These are phyloP conservation scores for Axis porcinus DNA, from an alignment of 2,113 vertebrate species.

Conservation along the genomic window DNA sequence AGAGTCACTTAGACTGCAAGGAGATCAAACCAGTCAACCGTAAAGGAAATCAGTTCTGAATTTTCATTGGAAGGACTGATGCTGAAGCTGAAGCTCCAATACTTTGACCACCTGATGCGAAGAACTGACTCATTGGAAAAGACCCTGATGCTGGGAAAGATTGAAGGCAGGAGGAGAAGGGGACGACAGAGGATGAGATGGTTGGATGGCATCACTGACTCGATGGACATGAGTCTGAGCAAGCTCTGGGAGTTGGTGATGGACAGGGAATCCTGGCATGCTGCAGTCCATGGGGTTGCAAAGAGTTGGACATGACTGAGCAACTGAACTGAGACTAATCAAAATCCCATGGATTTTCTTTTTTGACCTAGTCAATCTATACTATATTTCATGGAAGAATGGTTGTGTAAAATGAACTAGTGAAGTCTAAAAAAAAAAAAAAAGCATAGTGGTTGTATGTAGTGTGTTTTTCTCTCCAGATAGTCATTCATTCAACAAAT, in stretches of 20 bases:
- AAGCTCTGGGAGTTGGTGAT: not conserved
- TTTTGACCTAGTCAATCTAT: not conserved
- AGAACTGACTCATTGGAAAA: not conserved
- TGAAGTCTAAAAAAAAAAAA: not conserved
- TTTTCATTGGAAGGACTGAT: not conserved
- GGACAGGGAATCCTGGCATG: not conserved
- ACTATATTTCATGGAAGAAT: not conserved
- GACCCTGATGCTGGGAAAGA: not conserved
- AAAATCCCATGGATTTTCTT: not conserved
- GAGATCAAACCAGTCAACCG: rapidly evolving
- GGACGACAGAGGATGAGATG: not conserved
- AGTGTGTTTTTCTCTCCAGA: not conserved
- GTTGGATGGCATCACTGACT: not conserved
- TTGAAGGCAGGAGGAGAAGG: not conserved
- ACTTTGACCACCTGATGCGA: not conserved
- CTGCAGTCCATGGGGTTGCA: not conserved
- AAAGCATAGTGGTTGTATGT: not conserved
- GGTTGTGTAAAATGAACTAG: not conserved
- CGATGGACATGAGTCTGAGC: not conserved
- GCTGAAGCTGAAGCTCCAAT: not conserved
- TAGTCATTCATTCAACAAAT: not conserved
- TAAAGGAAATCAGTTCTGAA: not conserved
- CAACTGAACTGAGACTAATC: not conserved
- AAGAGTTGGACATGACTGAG: not conserved
- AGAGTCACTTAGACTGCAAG: not conserved